Evolutionary conservation across 2,113 vertebrate genomes (phyloP), one percentile per base, ranked within the genome.

Genomic region (Loxodonta africana): DNA sequence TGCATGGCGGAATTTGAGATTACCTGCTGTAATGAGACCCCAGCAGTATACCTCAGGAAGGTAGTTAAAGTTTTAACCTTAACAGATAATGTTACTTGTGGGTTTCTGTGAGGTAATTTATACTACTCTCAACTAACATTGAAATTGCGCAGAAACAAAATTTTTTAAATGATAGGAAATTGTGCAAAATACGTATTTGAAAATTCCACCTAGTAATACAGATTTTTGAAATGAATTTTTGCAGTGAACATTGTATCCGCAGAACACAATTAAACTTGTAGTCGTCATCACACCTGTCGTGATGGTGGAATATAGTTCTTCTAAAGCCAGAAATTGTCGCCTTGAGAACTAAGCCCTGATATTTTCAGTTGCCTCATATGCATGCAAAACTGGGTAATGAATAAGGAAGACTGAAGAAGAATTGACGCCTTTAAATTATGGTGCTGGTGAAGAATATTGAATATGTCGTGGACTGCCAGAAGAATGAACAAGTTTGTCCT

Each of bases 21-120:
- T 95, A 91, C 96, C 48, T 95, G 96, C 96, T 86, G 96, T 98
- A 97, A 98, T 98, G 97, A 98, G 97, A 97, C 94, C 96, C 97
- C 97, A 95, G 95, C 96, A 97, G 97, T 97, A 88, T 90, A 97
- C 96, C 96, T 90, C 77, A 62, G 94, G 92, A 96, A 97, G 96
- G 95, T 73, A 96, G 97, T 95, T 97, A 83, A 83, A 88, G 96
- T 97, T 97, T 97, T 97, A 97, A 96, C 97, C 97, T 95, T 85
- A 95, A 85, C 81, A 76, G 90, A 81, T 95, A 76, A 94, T 96
- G 84, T 96, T 97, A 95, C 96, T 97, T 85, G 73, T 88, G 96
- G 90, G 41, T 97, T 97, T 97, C 77, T 69, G n/a, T 90, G 88
- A 98, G 92, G 78, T 95, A 95, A 97, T 97, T 97, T 97, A 95